Base-by-base conservation (phyloP, 2,113 vertebrate species). In the Lasiurus cinereus region DNA sequence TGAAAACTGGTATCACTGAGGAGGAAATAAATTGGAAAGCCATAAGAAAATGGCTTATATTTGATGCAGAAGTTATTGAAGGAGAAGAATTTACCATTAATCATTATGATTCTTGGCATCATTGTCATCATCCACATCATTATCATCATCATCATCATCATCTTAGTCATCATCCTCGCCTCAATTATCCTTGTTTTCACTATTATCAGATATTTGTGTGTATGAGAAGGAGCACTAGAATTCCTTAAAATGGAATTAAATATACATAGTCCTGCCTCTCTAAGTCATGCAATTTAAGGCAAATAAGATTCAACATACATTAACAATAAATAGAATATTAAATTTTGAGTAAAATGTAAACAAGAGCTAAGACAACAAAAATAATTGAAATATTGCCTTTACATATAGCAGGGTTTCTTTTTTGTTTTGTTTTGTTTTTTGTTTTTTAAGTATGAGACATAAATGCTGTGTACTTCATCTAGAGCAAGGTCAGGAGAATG, bases 331-430 rank as follows among this genome's bases (percentile, higher is more conserved):
- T 66, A 76, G 74, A 46, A 31, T 85, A 48, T 54, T 79, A 48
- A 52, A 73, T 72, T 93, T 85, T 69, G 62, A 84, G 14, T 33
- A 62, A 93, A 94, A 24, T 56, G 11, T 50, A 74, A 83, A 70
- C 18, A 84, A 91, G 33, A 90, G 3, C 12, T 72, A 39, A 31
- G 39, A 22, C 67, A 80, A 3, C 33, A 92, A 89, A 93, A 92
- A 91, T 77, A 92, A 92, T 31, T 59, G 70, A 74, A 89, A 73
- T 1, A 2, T n/a, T 84, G 39, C 66, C 48, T 76, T 95, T 64
- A 87, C 4, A 18, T n/a, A 18, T 36, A 74, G 14, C 6, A 4
- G 1, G 21, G 2, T 24, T 24, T 59, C n/a, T 59, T 21, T n/a
- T 50, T 19, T n/a, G 3, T 50, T 52, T 52, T 15, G 14, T 52